Conservation (phyloP, 2,888 invertebrate genomes). For the Rhynchonema sp. region DNA sequence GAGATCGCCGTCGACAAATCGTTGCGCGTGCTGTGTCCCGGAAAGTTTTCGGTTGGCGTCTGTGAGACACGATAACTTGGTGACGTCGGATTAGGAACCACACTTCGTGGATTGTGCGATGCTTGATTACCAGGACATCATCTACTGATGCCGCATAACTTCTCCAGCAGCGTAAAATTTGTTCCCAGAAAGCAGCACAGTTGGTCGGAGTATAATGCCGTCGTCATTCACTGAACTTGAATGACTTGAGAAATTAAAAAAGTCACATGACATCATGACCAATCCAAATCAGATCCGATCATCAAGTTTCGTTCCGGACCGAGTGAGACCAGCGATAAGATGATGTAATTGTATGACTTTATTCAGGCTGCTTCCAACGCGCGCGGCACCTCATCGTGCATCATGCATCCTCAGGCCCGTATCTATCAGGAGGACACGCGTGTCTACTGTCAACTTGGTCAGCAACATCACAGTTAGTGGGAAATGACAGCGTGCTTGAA, state of each 20-base stretch:
- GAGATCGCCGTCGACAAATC: conserved; percentile 32
- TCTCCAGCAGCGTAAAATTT: no score
- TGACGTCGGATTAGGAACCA: not conserved
- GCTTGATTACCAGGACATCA: not conserved
- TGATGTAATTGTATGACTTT: not conserved
- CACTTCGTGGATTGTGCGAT: not conserved
- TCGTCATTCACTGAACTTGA: no score
- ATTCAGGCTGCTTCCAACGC: conserved; percentile 25
- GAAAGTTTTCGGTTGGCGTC: conserved; percentile 28
- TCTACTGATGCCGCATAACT: no score
- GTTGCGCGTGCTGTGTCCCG: conserved; percentile 30
- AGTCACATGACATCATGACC: no score
- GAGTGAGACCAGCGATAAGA: no score
- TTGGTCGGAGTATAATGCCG: no score
- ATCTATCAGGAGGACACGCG: conserved; percentile 30
- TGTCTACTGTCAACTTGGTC: conserved; percentile 27
- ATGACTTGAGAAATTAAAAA: no score
- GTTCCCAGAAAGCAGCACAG: no score
- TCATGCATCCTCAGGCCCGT: conserved; percentile 30
- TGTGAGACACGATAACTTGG: not conserved
- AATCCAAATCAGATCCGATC: no score
- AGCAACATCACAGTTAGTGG: conserved; percentile 12
- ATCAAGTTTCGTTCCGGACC: no score
- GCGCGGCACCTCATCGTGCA: conserved; percentile 25
- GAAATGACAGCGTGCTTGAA: conserved; percentile 20